These are phyloP conservation scores for Pangasius sanitwongsei DNA, from an alignment of 2,797 vertebrate species.

Conservation along the genomic window DNA sequence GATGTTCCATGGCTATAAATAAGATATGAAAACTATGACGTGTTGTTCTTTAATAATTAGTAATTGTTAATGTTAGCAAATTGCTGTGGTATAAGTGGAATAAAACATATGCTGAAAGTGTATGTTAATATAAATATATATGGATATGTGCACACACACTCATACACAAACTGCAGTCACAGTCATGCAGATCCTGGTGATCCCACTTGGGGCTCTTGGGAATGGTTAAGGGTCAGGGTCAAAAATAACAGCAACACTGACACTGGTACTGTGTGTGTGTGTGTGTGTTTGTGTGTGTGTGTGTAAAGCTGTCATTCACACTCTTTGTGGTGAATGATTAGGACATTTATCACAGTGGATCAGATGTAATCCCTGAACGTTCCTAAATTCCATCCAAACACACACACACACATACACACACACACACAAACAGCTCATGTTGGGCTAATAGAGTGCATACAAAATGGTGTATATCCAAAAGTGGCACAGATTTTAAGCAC, in stretches of 20 bases:
- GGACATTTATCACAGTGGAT: not conserved
- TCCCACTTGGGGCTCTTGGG: too few relatives aligned
- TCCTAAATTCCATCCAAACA: not conserved
- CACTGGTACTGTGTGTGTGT: too few relatives aligned
- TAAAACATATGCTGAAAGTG: not conserved
- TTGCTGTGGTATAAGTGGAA: not conserved
- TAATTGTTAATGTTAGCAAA: not conserved
- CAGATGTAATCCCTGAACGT: not conserved
- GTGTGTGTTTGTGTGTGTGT: slow-evolving; percentile 24
- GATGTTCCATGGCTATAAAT: not conserved
- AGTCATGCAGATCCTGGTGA: too few relatives aligned
- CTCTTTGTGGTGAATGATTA: slow-evolving; percentile 15
- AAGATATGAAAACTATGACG: not conserved
- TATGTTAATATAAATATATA: not conserved
- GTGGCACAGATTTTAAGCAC: not conserved
- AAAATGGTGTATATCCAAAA: not conserved
- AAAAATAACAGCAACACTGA: not conserved
- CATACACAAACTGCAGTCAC: not conserved
- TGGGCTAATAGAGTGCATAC: not conserved
- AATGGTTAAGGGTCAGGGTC: not conserved
- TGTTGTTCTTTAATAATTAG: not conserved
- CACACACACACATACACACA: not conserved
- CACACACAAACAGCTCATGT: not conserved
- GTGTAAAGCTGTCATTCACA: slow-evolving; percentile 18
- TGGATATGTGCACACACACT: too few relatives aligned